Evolutionary conservation across 2,888 invertebrate species (phyloP).

Genomic region (Andricus curvator): DNA sequence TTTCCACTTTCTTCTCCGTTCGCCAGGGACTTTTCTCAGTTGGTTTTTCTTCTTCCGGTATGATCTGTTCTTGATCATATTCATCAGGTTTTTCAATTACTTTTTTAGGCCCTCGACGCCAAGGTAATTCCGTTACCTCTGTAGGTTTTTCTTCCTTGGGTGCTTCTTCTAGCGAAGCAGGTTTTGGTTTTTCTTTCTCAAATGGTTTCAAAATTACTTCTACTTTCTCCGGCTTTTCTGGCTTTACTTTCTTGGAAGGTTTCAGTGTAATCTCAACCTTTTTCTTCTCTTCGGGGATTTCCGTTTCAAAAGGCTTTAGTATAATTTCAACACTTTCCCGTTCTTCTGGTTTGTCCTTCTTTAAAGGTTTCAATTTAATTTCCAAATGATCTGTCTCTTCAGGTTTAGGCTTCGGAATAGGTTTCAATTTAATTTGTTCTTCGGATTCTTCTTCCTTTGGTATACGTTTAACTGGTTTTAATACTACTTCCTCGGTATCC

Average conservation of each 20-base stretch:
- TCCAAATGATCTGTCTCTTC: conserved; percentile 6
- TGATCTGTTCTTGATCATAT: conserved; percentile 42
- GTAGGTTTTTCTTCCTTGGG: conserved; percentile 61
- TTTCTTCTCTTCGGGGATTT: conserved; percentile 60
- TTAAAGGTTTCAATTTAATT: conserved; percentile 10
- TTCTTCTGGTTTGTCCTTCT: conserved; percentile 48
- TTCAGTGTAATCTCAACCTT: conserved; percentile 63
- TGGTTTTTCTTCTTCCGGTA: conserved; percentile 53
- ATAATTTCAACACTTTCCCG: conserved; percentile 64
- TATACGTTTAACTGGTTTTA: conserved; percentile 20
- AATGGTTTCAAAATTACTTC: conserved; percentile 57
- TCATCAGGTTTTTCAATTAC: conserved; percentile 42
- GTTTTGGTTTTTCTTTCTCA: conserved; percentile 59
- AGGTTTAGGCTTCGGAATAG: conserved; percentile 53
- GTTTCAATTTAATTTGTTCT: conserved; percentile 53
- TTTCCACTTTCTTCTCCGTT: background rate
- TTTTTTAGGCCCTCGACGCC: conserved; percentile 62
- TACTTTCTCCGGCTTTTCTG: conserved; percentile 51
- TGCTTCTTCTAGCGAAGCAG: conserved; percentile 56
- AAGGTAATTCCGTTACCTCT: conserved; percentile 62
- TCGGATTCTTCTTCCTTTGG: conserved; percentile 52
- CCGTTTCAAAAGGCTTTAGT: conserved; percentile 45
- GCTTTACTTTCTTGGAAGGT: conserved; percentile 63
- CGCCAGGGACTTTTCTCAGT: conserved; percentile 51
- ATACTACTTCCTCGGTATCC: conserved; percentile 63